Evolutionary conservation across 2,888 invertebrate species (phyloP), one percentile per base, ranked within the genome.

Genomic region (Amphipoea lucens): DNA sequence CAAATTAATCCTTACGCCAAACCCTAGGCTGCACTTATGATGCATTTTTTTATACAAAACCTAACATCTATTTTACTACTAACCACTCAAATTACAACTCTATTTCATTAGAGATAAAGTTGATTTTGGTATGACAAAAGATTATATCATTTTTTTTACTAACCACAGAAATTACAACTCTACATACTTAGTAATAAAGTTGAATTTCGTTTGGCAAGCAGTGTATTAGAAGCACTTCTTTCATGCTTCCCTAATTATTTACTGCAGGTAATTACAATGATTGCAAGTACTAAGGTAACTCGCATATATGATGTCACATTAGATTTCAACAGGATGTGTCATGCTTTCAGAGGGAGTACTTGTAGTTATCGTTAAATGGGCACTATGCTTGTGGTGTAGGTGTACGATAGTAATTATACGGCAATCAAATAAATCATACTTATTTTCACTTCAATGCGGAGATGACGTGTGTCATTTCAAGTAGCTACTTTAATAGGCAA

Each of bases 1-100:
- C 76, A 78, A 86, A 84, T 81, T 82, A 84, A 88, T 78, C 77
- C 76, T 69, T 69, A 81, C 79, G 57, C 81, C 71, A 75, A 73
- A 74, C 74, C 76, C 69, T 79, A 70, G 54, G 60, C 69, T 62
- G 54, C 75, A 82, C 20, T 54, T 71, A 73, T 65, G 62, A 87
- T 85, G 72, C 67, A 67, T 67, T 76, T 1, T 85, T 79, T 79
- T 85, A 67, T 75, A 70, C 42, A 23, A 40, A 78, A 62, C 20
- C 62, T 6, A n/a, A 23, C 29, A 48, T 69, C 23, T 7, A 40
- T 20, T n/a, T 57, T 40, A 7, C 12, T 23, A 6, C 11, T 20
- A n/a, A 40, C 3, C 71, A 40, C 17, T 17, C 4, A 5, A 71
- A 11, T 57, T 5, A n/a, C 11, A 57, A 71, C 62, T 62, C 62